These are phyloP conservation scores for Kryptopterus vitreolus DNA, from an alignment of 2,797 vertebrate genomes.

Conservation along the genomic window DNA sequence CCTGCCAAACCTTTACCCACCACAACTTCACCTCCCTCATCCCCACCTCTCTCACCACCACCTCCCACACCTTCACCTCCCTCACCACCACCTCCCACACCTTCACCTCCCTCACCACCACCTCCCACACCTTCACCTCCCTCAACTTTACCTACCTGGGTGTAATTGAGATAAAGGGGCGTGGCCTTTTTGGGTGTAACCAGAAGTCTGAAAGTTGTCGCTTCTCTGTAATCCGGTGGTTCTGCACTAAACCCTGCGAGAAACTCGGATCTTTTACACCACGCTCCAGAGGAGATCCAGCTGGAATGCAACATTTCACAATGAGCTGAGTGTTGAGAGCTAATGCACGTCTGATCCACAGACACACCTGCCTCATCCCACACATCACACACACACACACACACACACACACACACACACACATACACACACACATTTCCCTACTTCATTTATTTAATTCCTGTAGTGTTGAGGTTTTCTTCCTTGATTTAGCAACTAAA, in stretches of 20 bases:
- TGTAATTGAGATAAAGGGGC: too few species aligned
- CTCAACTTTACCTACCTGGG: too few species aligned
- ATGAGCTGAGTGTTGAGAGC: conserved; percentile 80
- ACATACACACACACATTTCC: neutral
- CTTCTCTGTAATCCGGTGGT: neutral
- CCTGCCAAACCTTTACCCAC: too few species aligned
- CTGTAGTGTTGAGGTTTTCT: neutral
- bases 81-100: too few species aligned
- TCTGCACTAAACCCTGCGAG: neutral
- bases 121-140: too few species aligned
- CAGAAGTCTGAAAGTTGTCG: neutral
- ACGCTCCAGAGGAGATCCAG: conserved; percentile 67
- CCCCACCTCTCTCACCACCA: too few species aligned
- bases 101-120: too few species aligned
- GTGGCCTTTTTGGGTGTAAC: conserved; percentile 8
- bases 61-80: too few species aligned
- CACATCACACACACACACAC: conserved; percentile 8
- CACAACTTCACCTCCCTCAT: too few species aligned
- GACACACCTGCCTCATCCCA: conserved; percentile 75
- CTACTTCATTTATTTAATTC: neutral
- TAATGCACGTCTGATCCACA: conserved; percentile 74
- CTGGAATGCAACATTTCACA: conserved; percentile 79
- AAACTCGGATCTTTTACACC: conserved; percentile 17
- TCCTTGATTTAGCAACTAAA: neutral
- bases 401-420: conserved; percentile 4